Base-by-base conservation (phyloP, 35 echinoderm and acorn worm species). In the Ophioderma brevispina region DNA sequence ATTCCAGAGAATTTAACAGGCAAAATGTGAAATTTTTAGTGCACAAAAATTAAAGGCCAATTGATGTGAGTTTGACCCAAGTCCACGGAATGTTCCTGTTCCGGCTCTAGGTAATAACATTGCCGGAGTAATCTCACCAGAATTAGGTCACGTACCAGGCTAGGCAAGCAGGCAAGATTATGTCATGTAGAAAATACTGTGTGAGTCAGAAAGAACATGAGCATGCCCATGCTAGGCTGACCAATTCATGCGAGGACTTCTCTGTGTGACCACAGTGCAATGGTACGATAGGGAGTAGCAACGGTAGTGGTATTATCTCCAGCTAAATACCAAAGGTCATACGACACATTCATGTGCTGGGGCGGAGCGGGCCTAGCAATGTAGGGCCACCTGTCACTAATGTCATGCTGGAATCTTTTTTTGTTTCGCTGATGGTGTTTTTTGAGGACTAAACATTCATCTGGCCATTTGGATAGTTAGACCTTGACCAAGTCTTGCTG, bases 101-200 rank as follows among this genome's bases (percentile, higher is more conserved):
- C 59, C 59, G 15, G 59, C n/a, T 46, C 5, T 46, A 8, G 41
- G 41, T 46, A 46, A 46, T 46, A 46, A 46, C 41, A 46, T 46
- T 46, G 41, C 41, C n/a, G 28, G 59, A 30, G 59, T 25, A 18
- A 15, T 15, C 10, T 70, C 59, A 25, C n/a, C 5, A 70, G 59
- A 70, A 70, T 70, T 70, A 70, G 59, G 59, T 70, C 59, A 70
- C 17, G 59, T 70, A 70, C 59, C 28, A 70, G 59, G 59, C 59
- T 70, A 70, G 15, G 59, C 59, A 70, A 30, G 59, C 59, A 70
- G 59, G 59, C 15, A 18, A 70, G 59, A 70, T 70, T 70, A 70
- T 70, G 59, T 70, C 59, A 70, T 70, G 59, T 18, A 70, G 59
- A 70, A 70, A 46, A 46, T 4, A 17, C 41, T 17, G 41, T 8